Base-by-base conservation (phyloP, 1,140 invertebrate species). In the Listronotus oregonensis region DNA sequence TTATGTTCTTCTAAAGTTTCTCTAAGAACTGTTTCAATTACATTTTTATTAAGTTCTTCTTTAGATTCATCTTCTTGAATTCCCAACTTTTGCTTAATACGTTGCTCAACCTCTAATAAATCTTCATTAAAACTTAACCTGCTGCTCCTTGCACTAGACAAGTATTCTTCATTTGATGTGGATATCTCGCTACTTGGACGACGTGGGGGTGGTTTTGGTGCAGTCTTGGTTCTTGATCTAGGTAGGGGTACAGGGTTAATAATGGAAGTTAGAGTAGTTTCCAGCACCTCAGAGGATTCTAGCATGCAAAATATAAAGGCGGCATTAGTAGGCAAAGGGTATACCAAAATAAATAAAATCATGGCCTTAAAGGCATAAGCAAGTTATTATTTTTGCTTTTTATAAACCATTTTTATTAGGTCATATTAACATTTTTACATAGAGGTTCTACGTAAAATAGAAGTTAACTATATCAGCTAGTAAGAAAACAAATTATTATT, bases 231-330 rank as follows among this genome's bases (percentile, higher is more conserved):
- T 65, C 64, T 65, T 32, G 66, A 56, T 64, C 63, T 71, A 42
- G 69, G 72, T 61, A 67, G 21, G 12, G 73, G 67, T 54, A 50
- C 34, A 37, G 50, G 64, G 55, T 70, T 73, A 65, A 56, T 70
- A 68, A 69, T 43, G 50, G 49, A 66, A 71, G 57, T 67, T 66
- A 60, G 52, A 66, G 44, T 40, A 46, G 18, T 68, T 67, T 70
- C 57, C 64, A 58, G 52, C 73, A 71, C 64, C 64, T 54, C 64
- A 18, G 64, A 42, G 57, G 66, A 58, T 64, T 69, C 74, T 77
- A 75, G 67, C 75, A 76, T 77, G 75, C 75, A 77, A 76, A 76
- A 75, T 71, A 73, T 54, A 71, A 72, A 69, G 66, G 70, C 66
- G 42, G 51, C 47, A 64, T 73, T 74, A 74, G 66, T 67, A 64